Percentiles rank a stretch among this genome's conserved stretches.
Evolutionary conservation across 2,113 vertebrate species (phyloP).

Genomic region (Phasianus colchicus): DNA sequence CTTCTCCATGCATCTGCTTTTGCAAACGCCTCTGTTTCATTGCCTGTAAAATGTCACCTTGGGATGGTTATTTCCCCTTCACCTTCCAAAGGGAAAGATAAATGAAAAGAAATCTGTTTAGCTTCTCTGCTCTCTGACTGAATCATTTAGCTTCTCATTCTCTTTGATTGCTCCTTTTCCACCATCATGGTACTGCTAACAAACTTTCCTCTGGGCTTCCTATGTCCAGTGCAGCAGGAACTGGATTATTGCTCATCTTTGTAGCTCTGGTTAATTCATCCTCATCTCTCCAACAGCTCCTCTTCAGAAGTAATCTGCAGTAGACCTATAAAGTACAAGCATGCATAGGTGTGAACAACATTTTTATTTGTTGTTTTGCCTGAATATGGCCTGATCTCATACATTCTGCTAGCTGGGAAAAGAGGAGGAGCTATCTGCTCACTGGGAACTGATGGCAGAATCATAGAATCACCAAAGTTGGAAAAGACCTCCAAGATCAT

Average conservation of each 20-base stretch:
- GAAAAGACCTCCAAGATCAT: too few relatives aligned
- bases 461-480: too few relatives aligned
- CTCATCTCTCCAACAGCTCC: not conserved
- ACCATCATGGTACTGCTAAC: not conserved
- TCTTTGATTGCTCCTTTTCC: not conserved
- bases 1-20: not conserved
- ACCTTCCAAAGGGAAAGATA: slow-evolving; percentile 31
- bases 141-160: slow-evolving; percentile 8
- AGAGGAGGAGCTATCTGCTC: not conserved
- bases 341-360: not conserved
- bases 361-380: not conserved
- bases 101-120: slow-evolving; percentile 29
- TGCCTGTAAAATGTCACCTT: slow-evolving; percentile 52
- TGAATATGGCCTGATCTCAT: not conserved
- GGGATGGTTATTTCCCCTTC: slow-evolving; percentile 53
- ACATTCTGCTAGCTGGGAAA: not conserved
- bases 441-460: not conserved
- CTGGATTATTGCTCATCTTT: not conserved
- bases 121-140: not conserved
- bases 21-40: not conserved
- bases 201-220: not conserved
- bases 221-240: not conserved
- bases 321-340: not conserved
- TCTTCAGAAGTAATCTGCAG: not conserved
- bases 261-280: not conserved